phyloP scores from a whole-genome alignment of 2,888 invertebrate genomes.

The Himalopsyche japonica region DNA sequence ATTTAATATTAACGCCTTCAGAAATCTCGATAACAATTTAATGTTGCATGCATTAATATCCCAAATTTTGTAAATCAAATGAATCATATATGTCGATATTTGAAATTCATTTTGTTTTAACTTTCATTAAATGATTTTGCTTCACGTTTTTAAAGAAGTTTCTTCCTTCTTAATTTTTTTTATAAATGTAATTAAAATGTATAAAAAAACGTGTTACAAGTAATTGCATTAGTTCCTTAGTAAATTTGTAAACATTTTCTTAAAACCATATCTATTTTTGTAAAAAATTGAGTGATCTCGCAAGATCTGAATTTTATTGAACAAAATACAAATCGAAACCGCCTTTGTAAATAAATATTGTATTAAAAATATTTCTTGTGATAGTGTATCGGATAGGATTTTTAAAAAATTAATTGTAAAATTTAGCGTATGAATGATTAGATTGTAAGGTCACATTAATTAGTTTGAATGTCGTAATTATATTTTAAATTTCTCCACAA shows the following conservation, averaged over 20 bases:
- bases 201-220: too few species aligned
- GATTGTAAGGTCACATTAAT: neutral
- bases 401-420: neutral
- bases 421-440: neutral
- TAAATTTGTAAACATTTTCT: neutral
- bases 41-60: too few species aligned
- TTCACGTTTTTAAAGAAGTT: too few species aligned
- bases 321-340: neutral
- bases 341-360: neutral
- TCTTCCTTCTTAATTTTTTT: too few species aligned
- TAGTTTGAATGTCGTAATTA: neutral
- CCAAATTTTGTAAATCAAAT: too few species aligned
- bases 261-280: neutral
- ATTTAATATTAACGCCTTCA: neutral
- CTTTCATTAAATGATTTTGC: too few species aligned
- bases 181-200: too few species aligned
- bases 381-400: neutral
- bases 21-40: too few species aligned
- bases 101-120: too few species aligned
- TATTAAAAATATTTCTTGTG: neutral
- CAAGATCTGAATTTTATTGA: neutral
- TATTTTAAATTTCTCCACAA: neutral
- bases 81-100: too few species aligned
- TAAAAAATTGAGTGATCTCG: neutral
- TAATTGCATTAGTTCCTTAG: neutral